phyloP scores from a whole-genome alignment of 2,888 invertebrate species.

The Molorchus minor region DNA sequence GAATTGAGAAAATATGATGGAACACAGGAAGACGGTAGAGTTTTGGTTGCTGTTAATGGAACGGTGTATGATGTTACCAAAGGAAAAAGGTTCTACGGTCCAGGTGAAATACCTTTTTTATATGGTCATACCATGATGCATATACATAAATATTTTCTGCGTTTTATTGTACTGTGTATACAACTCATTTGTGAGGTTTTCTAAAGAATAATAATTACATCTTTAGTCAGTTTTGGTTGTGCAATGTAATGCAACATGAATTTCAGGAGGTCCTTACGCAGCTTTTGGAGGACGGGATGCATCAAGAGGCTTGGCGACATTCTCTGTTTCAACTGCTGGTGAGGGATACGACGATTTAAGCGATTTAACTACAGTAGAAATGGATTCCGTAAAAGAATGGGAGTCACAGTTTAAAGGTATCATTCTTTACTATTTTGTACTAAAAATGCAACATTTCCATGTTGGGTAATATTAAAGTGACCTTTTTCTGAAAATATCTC shows the following conservation, averaged over 20 bases:
- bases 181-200: too few species aligned
- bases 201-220: too few species aligned
- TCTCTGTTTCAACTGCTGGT: slow-evolving; percentile 82
- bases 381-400: slow-evolving; percentile 97
- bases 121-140: background rate
- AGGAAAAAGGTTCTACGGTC: slow-evolving; percentile 92
- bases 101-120: slow-evolving; percentile 70
- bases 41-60: slow-evolving; percentile 92
- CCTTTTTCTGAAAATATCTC: too few species aligned
- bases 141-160: too few species aligned
- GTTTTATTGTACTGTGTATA: too few species aligned
- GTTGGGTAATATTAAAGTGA: too few species aligned
- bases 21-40: slow-evolving; percentile 83
- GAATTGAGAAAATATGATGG: slow-evolving; percentile 91
- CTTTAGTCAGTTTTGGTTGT: too few species aligned
- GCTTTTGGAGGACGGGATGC: slow-evolving; percentile 96
- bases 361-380: slow-evolving; percentile 90
- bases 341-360: slow-evolving; percentile 92
- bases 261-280: slow-evolving; percentile 89
- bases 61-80: slow-evolving; percentile 94
- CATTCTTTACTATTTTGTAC: background rate
- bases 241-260: too few species aligned
- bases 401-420: slow-evolving; percentile 95
- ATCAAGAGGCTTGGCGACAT: slow-evolving; percentile 93
- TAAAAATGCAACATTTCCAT: background rate